Evolutionary conservation across 37 sponge, comb jelly and placozoan genomes (phyloP).

Genomic region (Diacarnus erythraeanus): DNA sequence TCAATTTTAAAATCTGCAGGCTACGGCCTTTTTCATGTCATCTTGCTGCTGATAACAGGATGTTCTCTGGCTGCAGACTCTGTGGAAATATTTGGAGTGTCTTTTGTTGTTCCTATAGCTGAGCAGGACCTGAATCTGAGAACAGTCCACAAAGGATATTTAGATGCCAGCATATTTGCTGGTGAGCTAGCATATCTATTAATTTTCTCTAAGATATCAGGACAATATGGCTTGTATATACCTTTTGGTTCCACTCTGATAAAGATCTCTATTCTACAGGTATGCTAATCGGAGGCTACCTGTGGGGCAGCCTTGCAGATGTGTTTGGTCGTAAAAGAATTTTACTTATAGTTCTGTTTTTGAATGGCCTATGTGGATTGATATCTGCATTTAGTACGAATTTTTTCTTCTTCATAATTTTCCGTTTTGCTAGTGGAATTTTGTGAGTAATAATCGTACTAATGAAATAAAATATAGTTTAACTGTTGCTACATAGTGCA

Average conservation of each 20-base stretch:
- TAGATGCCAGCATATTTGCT: slow-evolving; percentile 29
- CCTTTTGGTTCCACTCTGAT: background rate
- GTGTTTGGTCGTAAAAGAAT: slow-evolving; percentile 32
- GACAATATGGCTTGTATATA: background rate
- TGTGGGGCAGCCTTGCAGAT: slow-evolving; percentile 50
- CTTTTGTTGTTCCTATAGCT: slow-evolving; percentile 37
- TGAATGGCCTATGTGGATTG: slow-evolving; percentile 38
- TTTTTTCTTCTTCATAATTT: slow-evolving; percentile 38
- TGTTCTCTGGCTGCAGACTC: slow-evolving; percentile 20
- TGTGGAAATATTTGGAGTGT: slow-evolving; percentile 29
- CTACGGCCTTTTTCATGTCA: slow-evolving; percentile 34
- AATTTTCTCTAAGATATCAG: too few species aligned
- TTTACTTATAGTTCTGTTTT: slow-evolving; percentile 33
- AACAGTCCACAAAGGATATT: slow-evolving; percentile 17
- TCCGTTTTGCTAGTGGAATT: slow-evolving; percentile 46
- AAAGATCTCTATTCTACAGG: slow-evolving; percentile 15
- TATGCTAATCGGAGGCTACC: slow-evolving; percentile 48
- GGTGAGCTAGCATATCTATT: background rate
- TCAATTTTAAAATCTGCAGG: background rate
- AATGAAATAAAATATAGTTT: too few species aligned
- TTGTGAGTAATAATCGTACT: slow-evolving; percentile 23
- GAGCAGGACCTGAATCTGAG: slow-evolving; percentile 22
- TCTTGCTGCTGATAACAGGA: slow-evolving; percentile 17
- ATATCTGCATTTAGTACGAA: slow-evolving; percentile 39
- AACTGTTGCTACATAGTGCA: too few species aligned